Evolutionary conservation across 2,888 invertebrate species (phyloP), one percentile per base, ranked within the genome.

Genomic region (Cryptocephalus primarius): DNA sequence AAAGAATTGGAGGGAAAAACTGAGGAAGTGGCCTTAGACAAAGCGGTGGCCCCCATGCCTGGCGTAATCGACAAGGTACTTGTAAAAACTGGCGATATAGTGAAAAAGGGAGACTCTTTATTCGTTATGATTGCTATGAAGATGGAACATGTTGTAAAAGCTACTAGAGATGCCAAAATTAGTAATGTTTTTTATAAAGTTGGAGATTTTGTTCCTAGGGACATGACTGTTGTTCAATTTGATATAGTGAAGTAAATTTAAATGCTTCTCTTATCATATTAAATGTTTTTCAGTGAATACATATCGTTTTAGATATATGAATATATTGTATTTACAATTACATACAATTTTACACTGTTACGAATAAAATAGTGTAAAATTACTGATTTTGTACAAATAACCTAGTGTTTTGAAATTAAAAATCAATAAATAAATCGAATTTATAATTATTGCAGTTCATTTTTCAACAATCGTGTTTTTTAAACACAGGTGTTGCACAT

Each of bases 41-140:
- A 75, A 46, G 80, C 86, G 1, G 68, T 82, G 1, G 88, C 96
- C 8, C 97, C 97, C 9, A 99, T 99, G 82, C 97, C 97, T 0
- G 99, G 99, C 1, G 80, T 96, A 11, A 75, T 99, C 39, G 95
- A 97, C 63, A 91, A 90, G 68, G 73, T 97, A 42, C 74, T 90
- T 13, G 92, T 97, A 2, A 77, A 78, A 49, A 74, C 78, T 22
- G 95, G 94, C 1, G 87, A 93, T 59, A 64, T 67, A 52, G 93
- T 99, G 4, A 80, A 82, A 52, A 80, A 82, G 65, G 96, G 95
- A 1, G 93, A 97, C 65, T 83, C 89, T 0, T 73, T 99, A 2
- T 83, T 96, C 50, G 87, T 96, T 40, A 84, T 99, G 64, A 93
- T 95, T 54, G 99, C 99, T 1, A 99, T 99, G 99, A 99, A 99